A percentile compares a stretch with the other conserved stretches of the same genome.
These are phyloP conservation scores for Thaumatotibia leucotreta DNA, from an alignment of 1,140 invertebrate genomes.

Conservation along the genomic window DNA sequence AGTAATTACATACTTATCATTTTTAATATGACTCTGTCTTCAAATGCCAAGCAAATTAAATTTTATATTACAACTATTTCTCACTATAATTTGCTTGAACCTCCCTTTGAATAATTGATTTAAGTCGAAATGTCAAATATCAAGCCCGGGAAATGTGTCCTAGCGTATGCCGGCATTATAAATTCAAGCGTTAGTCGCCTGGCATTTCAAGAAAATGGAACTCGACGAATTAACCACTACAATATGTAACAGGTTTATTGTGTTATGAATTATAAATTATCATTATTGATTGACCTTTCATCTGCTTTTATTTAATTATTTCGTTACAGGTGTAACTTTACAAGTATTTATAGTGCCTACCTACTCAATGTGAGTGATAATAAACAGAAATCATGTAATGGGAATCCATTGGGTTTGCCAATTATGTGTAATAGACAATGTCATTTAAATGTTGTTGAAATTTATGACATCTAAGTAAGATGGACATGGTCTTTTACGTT, in stretches of 20 bases:
- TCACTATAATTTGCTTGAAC: background rate
- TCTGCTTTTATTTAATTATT: background rate
- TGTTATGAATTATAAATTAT: background rate
- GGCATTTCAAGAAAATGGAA: background rate
- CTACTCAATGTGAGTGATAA: no score
- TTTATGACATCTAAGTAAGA: no score
- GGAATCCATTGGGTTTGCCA: no score
- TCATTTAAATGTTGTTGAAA: no score
- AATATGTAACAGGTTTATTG: background rate
- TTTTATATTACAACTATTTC: background rate
- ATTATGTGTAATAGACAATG: no score
- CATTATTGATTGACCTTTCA: background rate
- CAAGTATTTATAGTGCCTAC: no score
- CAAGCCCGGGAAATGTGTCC: background rate
- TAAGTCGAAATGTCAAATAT: background rate
- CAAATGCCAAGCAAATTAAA: background rate
- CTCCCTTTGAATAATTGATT: background rate
- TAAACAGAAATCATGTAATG: no score
- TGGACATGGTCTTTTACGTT: no score
- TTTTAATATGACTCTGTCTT: no score
- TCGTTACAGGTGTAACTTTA: no score
- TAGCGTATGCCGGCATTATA: background rate
- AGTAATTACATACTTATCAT: no score
- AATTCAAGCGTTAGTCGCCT: background rate
- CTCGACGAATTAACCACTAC: background rate